A percentile compares a stretch with the other conserved stretches of the same genome.
These are phyloP conservation scores for Marmota flaviventris DNA, from an alignment of 2,113 vertebrate genomes.

Conservation along the genomic window DNA sequence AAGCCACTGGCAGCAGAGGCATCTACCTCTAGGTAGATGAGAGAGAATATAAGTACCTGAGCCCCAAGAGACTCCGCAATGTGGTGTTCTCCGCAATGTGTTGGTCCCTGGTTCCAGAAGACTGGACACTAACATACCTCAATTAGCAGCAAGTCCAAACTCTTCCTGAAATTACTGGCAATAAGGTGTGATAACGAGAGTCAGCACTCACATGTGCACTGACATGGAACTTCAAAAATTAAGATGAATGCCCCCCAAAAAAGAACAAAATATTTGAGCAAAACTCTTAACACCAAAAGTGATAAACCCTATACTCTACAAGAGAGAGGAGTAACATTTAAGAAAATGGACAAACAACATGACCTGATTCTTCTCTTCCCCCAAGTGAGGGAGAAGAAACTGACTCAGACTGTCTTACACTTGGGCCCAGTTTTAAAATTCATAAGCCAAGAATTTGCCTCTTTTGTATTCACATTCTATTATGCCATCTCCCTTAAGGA, in stretches of 20 bases:
- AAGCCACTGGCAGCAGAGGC: background rate
- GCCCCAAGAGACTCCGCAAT: background rate
- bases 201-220: background rate
- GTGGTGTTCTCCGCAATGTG: too few relatives aligned
- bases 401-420: background rate
- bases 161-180: background rate
- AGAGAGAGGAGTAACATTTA: background rate
- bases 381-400: background rate
- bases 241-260: background rate
- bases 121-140: background rate
- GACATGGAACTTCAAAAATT: background rate
- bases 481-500: background rate
- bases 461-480: background rate
- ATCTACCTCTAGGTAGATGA: background rate
- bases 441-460: background rate
- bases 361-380: background rate
- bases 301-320: background rate
- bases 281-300: background rate
- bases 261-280: conserved; percentile 4
- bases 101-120: background rate
- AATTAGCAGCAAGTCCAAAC: background rate
- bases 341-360: background rate
- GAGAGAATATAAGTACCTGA: background rate
- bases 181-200: background rate
- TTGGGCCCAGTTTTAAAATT: background rate